Conservation (phyloP, 2,113 vertebrate species). For the Tachuris rubrigastra region DNA sequence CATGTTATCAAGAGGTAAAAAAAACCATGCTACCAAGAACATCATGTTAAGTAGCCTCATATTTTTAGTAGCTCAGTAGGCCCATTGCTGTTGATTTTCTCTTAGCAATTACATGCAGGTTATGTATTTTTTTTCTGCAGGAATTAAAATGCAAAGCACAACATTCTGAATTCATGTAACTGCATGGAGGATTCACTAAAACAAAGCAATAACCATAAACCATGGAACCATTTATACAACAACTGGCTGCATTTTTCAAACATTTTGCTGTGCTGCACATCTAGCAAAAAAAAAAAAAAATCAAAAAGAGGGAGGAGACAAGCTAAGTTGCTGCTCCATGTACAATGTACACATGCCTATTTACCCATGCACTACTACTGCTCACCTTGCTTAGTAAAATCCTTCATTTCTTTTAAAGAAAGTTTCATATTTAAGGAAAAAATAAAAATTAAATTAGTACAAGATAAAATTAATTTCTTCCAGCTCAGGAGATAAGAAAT, state of each 20-base stretch:
- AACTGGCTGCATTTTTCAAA: neutral
- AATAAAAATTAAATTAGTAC: slow-evolving; percentile 34
- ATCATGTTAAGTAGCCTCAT: slow-evolving; percentile 1
- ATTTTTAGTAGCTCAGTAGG: slow-evolving; percentile 27
- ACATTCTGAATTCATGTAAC: neutral
- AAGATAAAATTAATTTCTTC: neutral
- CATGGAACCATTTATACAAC: neutral
- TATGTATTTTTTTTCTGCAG: neutral
- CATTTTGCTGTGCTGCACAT: neutral
- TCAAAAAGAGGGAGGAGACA: neutral
- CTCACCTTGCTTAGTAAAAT: slow-evolving; percentile 57
- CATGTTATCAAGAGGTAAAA: neutral
- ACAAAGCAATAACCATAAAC: slow-evolving; percentile 18
- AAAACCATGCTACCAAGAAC: slow-evolving; percentile 25
- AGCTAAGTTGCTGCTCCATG: slow-evolving; percentile 1
- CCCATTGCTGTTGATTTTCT: neutral
- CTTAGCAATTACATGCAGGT: slow-evolving; percentile 52
- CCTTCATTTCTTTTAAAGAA: slow-evolving; percentile 56
- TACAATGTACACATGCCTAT: slow-evolving; percentile 33
- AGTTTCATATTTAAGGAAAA: slow-evolving; percentile 43
- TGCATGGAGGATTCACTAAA: neutral
- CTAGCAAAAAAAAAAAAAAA: neutral
- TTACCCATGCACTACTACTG: slow-evolving; percentile 37
- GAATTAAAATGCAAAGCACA: slow-evolving; percentile 56
- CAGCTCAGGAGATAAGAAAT: neutral